phyloP scores from a whole-genome alignment of 2,797 vertebrate species.

The Thripadectes ignobilis region DNA sequence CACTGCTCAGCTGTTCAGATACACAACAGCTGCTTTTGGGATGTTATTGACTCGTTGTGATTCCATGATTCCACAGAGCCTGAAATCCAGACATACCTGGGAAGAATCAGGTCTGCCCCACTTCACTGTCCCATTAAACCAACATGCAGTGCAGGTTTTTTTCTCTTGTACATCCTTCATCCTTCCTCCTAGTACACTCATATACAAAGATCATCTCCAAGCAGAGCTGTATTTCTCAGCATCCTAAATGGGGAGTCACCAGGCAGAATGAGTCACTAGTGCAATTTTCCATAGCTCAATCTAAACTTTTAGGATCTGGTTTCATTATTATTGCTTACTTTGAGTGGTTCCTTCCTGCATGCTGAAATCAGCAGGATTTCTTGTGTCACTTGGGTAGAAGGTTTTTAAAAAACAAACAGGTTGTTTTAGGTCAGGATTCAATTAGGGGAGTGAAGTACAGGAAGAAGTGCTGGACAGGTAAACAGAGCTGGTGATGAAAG shows the following conservation, averaged over 20 bases:
- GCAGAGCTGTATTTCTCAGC: background rate
- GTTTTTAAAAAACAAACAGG: background rate
- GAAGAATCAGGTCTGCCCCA: background rate
- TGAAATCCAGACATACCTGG: background rate
- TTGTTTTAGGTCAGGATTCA: background rate
- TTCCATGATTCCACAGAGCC: background rate
- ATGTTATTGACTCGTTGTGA: background rate
- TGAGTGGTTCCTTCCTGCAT: background rate
- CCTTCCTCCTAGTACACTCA: background rate
- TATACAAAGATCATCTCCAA: background rate
- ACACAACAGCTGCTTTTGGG: background rate
- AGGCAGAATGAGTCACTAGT: slow-evolving; percentile 8
- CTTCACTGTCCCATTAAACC: background rate
- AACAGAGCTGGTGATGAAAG: background rate
- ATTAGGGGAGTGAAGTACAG: background rate
- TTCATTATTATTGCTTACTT: background rate
- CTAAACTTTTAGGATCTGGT: background rate
- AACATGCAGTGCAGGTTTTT: fast-evolving
- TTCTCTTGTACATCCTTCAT: background rate
- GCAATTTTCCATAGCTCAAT: background rate
- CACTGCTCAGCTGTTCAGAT: background rate
- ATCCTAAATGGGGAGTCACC: background rate
- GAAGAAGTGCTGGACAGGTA: background rate
- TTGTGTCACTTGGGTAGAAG: background rate
- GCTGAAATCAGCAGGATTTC: slow-evolving; percentile 5